Base-by-base conservation (phyloP, 2,888 invertebrate genomes). In the Pterobdella sp. region DNA sequence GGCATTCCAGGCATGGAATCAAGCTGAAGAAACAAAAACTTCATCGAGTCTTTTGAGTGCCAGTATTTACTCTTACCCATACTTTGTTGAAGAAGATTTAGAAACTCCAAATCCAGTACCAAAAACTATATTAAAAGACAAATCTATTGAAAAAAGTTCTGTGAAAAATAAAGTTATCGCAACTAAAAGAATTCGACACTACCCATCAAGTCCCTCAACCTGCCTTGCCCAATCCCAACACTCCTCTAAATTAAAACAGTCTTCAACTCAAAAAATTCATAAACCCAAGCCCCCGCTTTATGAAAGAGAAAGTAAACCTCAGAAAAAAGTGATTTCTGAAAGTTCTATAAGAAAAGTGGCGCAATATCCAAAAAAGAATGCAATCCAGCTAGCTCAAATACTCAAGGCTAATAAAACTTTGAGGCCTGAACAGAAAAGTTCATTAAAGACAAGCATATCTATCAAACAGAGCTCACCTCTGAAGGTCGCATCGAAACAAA, bases 81-180 rank as follows among this genome's bases (percentile, higher is more conserved):
- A 56, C n/a, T 56, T 56, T 56, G 60, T 56, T n/a, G 60, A 56
- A 56, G 60, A 56, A 56, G 60, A 56, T 56, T n/a, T 56, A n/a
- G n/a, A 56, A 56, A 56, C 60, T 26, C 60, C 60, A 4, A 4
- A 3, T 26, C 18, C 60, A 3, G 14, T 56, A 14, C 60, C 4
- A 14, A 56, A n/a, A 56, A 22, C 60, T 18, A 22, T 4, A n/a
- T n/a, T n/a, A 4, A 56, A 22, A 22, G n/a, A 56, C 18, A 56
- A 56, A 56, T 22, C 26, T 18, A 4, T 22, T 3, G n/a, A 7
- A 7, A 56, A 56, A 56, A 56, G 3, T 4, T 56, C 60, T 22
- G 49, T 42, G 10, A 22, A 42, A 7, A 42, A 42, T 14, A 42
- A 14, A 42, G 49, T 22, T 42, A 22, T 26, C 18, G 26, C 18